Percentiles rank a stretch among this genome's conserved stretches.
Evolutionary conservation across 2,113 vertebrate species (phyloP).

Genomic region (Choloepus hoffmanni): DNA sequence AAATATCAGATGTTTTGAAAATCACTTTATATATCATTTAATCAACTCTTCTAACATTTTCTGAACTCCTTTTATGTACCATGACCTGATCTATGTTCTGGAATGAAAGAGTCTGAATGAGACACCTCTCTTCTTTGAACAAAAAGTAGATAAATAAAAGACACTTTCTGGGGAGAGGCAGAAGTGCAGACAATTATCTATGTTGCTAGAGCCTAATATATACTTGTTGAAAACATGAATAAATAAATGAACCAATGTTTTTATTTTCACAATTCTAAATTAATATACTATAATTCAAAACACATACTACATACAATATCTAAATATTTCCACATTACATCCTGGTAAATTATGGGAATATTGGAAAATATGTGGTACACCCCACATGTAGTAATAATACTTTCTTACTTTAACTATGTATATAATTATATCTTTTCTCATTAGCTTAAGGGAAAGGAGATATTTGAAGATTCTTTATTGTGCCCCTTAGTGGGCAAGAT

Average conservation of each 20-base stretch:
- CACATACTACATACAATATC: not conserved
- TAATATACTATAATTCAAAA: not conserved
- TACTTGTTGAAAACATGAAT: not conserved
- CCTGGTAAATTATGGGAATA: not conserved
- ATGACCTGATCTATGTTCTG: not conserved
- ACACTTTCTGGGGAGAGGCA: not conserved
- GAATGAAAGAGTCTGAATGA: not conserved
- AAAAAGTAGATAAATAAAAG: not conserved
- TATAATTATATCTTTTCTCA: not conserved
- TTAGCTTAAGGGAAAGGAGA: not conserved
- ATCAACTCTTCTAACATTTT: not conserved
- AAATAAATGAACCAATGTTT: not conserved
- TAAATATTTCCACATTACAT: not conserved
- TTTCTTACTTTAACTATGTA: not conserved
- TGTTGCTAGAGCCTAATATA: not conserved
- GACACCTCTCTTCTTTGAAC: not conserved
- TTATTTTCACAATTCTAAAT: not conserved
- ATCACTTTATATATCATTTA: not conserved
- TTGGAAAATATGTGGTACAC: not conserved
- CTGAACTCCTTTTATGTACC: not conserved
- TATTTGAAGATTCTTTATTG: not conserved
- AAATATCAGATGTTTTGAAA: not conserved
- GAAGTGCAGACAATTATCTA: not conserved
- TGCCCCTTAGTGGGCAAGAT: accelerated
- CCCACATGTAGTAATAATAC: not conserved